phyloP scores from a whole-genome alignment of 2,113 vertebrate genomes.

The Chaetorhynchus papuensis region DNA sequence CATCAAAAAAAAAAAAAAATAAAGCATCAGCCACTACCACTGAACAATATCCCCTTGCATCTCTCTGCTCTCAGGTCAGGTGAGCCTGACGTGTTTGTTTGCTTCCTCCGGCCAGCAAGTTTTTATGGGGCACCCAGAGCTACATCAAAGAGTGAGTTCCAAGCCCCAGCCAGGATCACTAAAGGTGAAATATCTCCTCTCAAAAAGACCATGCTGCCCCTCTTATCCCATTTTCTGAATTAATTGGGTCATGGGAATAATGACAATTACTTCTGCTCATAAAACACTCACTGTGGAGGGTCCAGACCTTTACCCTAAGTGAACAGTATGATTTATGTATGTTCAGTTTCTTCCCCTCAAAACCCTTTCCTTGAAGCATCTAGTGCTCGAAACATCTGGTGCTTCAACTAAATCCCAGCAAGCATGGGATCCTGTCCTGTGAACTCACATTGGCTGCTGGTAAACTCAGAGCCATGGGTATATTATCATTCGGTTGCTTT shows the following conservation, averaged over 20 bases:
- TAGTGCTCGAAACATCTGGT: not conserved
- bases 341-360: not conserved
- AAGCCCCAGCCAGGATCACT: not conserved
- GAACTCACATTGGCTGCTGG: fast-evolving
- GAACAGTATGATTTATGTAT: not conserved
- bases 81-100: not conserved
- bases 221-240: not conserved
- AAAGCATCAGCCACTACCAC: not conserved
- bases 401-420: not conserved
- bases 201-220: fast-evolving
- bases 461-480: not conserved
- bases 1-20: not conserved
- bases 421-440: not conserved
- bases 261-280: not conserved
- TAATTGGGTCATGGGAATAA: not conserved
- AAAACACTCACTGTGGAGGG: not conserved
- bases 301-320: not conserved
- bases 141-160: not conserved
- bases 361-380: not conserved
- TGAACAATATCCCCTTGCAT: not conserved
- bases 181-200: not conserved
- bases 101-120: not conserved
- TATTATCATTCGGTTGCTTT: not conserved
- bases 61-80: not conserved
- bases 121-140: not conserved